Evolutionary conservation across 2,888 invertebrate species (phyloP), one percentile per base, ranked within the genome.

Genomic region (Eretmocerus hayati): DNA sequence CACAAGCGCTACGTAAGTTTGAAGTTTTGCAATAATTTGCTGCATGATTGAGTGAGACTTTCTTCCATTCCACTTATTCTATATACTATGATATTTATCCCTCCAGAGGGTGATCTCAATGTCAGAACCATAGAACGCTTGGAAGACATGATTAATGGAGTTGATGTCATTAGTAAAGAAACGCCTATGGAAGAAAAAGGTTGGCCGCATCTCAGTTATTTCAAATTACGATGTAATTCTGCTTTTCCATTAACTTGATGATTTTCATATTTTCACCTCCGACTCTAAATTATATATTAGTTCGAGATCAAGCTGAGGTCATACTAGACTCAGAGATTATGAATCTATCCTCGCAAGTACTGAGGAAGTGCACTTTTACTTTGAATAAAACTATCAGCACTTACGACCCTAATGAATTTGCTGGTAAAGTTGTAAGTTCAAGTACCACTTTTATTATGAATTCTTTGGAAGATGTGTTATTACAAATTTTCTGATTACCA

Each of bases 321-420:
- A 49, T 70, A 16, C 46, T 71, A 46, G 71, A 71, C 54, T 67
- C 71, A 3, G 59, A 64, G 56, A 58, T 68, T 21, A 64, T 71
- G 60, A 57, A 44, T n/a, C 42, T 61, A 22, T 63, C 70, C 3
- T 67, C 70, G 4, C 58, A 58, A 22, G 59, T 71, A 30, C 48
- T 70, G 15, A 59, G 59, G 44, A 54, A 59, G n/a, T 66, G 64
- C 38, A 58, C 63, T 0, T 38, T 51, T 2, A 54, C 58, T 11
- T 42, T 71, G 11, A 61, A 60, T 19, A 61, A 60, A 44, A 52
- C 58, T 20, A 55, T 66, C 19, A 61, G 56, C 4, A 42, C 56
- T 2, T 70, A 69, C 42, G 55, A 61, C 47, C 41, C 48, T 13
- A 5, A 21, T 11, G 64, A 67, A 16, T 70, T 63, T 57, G 59